Conservation (phyloP, 2,113 vertebrate genomes). For the Larimichthys crocea region DNA sequence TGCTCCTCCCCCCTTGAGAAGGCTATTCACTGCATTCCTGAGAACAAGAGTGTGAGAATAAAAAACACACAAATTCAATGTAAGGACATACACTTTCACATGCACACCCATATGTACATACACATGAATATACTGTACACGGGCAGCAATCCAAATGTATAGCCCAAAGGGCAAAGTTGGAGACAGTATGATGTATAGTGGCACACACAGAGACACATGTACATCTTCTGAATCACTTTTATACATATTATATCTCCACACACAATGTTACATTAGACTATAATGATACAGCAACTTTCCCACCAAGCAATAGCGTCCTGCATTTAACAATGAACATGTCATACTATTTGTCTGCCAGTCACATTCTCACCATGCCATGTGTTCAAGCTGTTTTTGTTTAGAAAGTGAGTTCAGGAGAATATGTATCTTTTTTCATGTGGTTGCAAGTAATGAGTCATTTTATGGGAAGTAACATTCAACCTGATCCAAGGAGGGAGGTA, state of each 20-base stretch:
- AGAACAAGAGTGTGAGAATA: conserved; percentile 53
- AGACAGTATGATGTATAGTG: background rate
- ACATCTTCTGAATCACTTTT: background rate
- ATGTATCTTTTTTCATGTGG: background rate
- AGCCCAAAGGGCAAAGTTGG: conserved; percentile 33
- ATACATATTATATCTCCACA: background rate
- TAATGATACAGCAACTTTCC: conserved; percentile 33
- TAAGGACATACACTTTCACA: conserved; percentile 21
- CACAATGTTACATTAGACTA: conserved; percentile 22
- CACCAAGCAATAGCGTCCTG: conserved; percentile 32
- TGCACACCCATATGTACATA: conserved; percentile 21
- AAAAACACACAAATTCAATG: conserved; percentile 56
- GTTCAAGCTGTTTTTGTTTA: conserved; percentile 1
- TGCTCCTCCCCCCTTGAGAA: conserved; percentile 15
- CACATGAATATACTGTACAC: conserved; percentile 7
- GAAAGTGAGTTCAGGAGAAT: background rate
- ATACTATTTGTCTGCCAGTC: conserved; percentile 10
- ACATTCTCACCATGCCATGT: background rate
- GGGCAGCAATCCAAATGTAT: conserved; percentile 11
- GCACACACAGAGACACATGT: background rate
- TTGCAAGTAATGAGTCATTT: conserved; percentile 11
- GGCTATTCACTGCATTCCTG: conserved; percentile 62
- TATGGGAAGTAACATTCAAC: conserved; percentile 22
- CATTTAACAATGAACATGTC: conserved; percentile 60
- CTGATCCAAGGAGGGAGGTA: conserved; percentile 37